A percentile compares a stretch with the other conserved stretches of the same genome.
Conservation (phyloP, 2,113 vertebrate genomes). For the Rhinichthys klamathensis region DNA sequence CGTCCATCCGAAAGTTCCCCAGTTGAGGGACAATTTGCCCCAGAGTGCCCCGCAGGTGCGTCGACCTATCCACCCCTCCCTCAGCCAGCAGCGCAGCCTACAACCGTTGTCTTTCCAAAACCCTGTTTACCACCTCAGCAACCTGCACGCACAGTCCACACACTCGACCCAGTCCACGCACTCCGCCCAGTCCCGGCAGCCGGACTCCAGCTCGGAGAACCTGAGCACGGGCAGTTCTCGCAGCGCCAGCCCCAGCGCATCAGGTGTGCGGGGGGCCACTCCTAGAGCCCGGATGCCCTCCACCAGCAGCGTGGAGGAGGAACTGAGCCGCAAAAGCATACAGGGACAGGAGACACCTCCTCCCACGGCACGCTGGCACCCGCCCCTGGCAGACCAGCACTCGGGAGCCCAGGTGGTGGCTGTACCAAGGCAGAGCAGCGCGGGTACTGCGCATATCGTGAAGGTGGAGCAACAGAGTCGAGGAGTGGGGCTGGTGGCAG, state of each 20-base stretch:
- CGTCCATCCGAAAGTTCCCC: constrained; percentile 74
- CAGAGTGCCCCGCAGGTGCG: constrained; percentile 92
- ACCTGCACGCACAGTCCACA: constrained; percentile 65
- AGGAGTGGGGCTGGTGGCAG: not conserved
- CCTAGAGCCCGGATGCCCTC: constrained; percentile 79
- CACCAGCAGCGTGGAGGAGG: constrained; percentile 87
- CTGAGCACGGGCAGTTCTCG: constrained; percentile 89
- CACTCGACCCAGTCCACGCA: constrained; percentile 31
- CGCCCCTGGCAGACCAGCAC: constrained; percentile 49
- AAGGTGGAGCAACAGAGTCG: constrained; percentile 84
- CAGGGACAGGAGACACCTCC: constrained; percentile 78
- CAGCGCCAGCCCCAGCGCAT: constrained; percentile 87
- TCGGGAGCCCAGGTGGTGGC: constrained; percentile 73
- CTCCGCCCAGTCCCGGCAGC: constrained; percentile 61
- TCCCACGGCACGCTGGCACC: constrained; percentile 46
- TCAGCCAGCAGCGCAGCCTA: constrained; percentile 87
- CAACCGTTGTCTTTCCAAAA: constrained; percentile 95
- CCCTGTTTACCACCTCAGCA: constrained; percentile 92
- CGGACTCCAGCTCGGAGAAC: constrained; percentile 92
- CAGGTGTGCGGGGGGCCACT: constrained; percentile 67
- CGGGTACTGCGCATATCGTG: constrained; percentile 85
- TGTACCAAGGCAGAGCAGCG: constrained; percentile 84
- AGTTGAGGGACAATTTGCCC: constrained; percentile 80
- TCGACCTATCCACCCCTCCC: constrained; percentile 82
- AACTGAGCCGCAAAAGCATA: constrained; percentile 78